Conservation (phyloP, 2,113 vertebrate genomes). For the Hemiscyllium ocellatum region DNA sequence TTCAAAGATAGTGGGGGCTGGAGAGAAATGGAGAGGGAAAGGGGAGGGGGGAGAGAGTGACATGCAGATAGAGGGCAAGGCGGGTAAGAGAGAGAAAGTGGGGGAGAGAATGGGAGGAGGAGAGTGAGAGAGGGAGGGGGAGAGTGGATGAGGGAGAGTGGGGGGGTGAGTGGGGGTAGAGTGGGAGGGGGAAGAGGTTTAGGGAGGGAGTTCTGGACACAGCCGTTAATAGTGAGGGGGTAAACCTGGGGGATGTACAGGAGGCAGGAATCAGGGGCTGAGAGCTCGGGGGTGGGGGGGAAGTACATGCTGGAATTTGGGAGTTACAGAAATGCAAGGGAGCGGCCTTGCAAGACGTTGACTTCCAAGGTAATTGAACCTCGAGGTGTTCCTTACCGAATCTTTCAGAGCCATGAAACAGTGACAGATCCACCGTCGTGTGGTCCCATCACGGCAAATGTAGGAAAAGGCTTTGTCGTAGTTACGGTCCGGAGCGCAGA, state of each 20-base stretch:
- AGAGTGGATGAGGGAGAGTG: background rate
- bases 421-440: constrained; percentile 86
- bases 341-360: background rate
- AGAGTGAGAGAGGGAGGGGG: background rate
- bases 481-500: constrained; percentile 85
- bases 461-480: constrained; percentile 92
- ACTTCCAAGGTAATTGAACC: background rate
- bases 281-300: background rate
- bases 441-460: constrained; percentile 85
- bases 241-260: too few species aligned
- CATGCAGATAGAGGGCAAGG: too few species aligned
- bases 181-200: background rate
- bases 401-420: constrained; percentile 89
- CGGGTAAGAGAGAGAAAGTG: too few species aligned
- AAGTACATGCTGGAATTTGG: too few species aligned
- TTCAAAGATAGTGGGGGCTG: too few species aligned
- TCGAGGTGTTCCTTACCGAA: constrained; percentile 62
- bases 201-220: background rate
- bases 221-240: background rate
- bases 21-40: too few species aligned
- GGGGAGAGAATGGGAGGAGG: too few species aligned
- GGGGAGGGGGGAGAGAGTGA: too few species aligned
- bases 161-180: background rate
- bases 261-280: background rate
- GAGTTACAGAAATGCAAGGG: background rate